Base-by-base conservation (phyloP, 2,888 invertebrate genomes). In the Macaria liturata region DNA sequence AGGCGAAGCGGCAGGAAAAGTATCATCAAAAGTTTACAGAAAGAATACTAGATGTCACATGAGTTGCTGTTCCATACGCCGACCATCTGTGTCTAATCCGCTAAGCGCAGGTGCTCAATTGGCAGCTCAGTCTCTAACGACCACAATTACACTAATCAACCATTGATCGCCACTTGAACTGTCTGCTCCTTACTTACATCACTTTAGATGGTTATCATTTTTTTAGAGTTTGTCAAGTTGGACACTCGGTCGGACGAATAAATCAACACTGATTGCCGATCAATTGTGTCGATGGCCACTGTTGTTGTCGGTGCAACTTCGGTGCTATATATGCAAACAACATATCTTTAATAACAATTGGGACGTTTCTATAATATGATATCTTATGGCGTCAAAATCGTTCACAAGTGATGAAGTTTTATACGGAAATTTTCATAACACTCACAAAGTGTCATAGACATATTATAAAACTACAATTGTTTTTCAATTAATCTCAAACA, bases 141-240 rank as follows among this genome's bases (percentile, higher is more conserved):
- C 60, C 52, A 68, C 77, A 80, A 81, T 84, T 81, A 79, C 65
- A 58, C 71, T 73, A 75, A 80, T 78, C 70, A 73, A 75, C 67
- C 74, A 76, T 74, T 76, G 79, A 77, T 79, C 74, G 53, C 69
- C 72, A 77, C 68, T 80, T 77, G 73, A 78, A 70, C 76, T 69
- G 72, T 74, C 75, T 71, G 62, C 66, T 67, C 59, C 37, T 46
- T 57, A 53, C 58, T 51, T 61, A 46, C 46, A 54, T 40, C 57
- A 65, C 49, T 59, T 51, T 56, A 60, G 46, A 58, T 20, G 37
- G 50, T 52, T 45, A 53, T 59, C 43, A 56, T 64, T 20, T 59
- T 59, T 54, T 54, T 46, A 50, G n/a, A 56, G 46, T 42, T 49
- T 51, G 55, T 51, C 59, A 50, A 52, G 47, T 54, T 52, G 34